Conservation (phyloP, 2,113 vertebrate species). For the Silurus glanis region DNA sequence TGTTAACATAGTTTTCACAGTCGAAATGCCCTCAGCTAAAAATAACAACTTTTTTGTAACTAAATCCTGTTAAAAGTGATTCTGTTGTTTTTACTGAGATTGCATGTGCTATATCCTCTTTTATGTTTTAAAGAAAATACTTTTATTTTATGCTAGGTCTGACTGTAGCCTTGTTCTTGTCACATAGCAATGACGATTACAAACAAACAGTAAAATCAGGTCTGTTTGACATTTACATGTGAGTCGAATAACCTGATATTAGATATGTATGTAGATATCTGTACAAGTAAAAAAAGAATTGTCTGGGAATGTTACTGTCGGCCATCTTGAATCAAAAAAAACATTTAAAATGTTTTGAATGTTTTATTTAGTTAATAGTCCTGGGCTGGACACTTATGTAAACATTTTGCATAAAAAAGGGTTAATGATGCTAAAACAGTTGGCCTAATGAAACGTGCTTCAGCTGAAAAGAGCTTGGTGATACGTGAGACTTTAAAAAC, state of each 20-base stretch:
- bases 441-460: background rate
- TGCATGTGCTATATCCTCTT: background rate
- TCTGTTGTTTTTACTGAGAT: background rate
- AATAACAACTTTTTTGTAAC: background rate
- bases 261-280: background rate
- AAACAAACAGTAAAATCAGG: background rate
- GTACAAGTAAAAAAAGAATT: background rate
- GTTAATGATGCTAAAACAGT: background rate
- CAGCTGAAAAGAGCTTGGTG: background rate
- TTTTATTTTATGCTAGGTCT: background rate
- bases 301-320: background rate
- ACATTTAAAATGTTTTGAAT: too few species aligned
- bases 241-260: background rate
- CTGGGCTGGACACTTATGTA: background rate
- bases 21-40: background rate
- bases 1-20: background rate
- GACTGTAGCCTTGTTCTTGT: background rate
- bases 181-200: background rate
- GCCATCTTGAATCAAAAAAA: background rate
- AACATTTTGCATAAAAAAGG: background rate
- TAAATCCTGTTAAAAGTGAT: too few species aligned
- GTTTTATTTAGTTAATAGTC: background rate
- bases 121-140: background rate
- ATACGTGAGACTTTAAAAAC: constrained; percentile 47
- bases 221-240: background rate